Percentiles rank a stretch among this genome's conserved stretches.
Evolutionary conservation across 1,140 invertebrate genomes (phyloP).

Genomic region (Drosophila prosaltans): DNA sequence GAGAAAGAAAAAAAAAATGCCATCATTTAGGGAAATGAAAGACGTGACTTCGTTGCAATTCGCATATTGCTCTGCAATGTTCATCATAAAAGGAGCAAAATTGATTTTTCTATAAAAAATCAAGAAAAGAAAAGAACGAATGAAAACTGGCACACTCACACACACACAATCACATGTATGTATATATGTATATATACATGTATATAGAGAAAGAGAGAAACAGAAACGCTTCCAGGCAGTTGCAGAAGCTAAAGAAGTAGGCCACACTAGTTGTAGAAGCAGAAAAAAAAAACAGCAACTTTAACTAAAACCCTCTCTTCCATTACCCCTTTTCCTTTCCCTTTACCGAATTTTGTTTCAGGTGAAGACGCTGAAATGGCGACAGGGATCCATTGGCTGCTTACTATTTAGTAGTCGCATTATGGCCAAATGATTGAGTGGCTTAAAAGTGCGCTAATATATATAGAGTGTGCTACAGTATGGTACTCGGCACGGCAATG

Average conservation of each 20-base stretch:
- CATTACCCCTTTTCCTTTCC: conserved; percentile 10
- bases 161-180: conserved; percentile 22
- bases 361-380: conserved; percentile 44
- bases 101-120: conserved; percentile 65
- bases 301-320: conserved; percentile 5
- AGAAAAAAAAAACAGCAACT: conserved; percentile 31
- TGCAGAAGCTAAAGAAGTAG: conserved; percentile 63
- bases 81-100: conserved; percentile 53
- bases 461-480: conserved; percentile 33
- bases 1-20: not conserved
- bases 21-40: conserved; percentile 59
- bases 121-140: conserved; percentile 43
- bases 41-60: conserved; percentile 57
- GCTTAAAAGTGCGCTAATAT: conserved; percentile 42
- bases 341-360: conserved; percentile 34
- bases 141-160: conserved; percentile 61
- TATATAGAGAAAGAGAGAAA: conserved; percentile 10
- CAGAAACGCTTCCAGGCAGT: conserved; percentile 56
- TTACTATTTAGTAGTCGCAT: conserved; percentile 42
- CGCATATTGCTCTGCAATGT: conserved; percentile 27
- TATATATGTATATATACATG: too few species aligned
- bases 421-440: conserved; percentile 57
- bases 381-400: conserved; percentile 41
- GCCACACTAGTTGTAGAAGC: conserved; percentile 54
- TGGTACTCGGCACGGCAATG: conserved; percentile 22